Evolutionary conservation across 2,797 vertebrate species (phyloP).

Genomic region (Nothura maculosa): DNA sequence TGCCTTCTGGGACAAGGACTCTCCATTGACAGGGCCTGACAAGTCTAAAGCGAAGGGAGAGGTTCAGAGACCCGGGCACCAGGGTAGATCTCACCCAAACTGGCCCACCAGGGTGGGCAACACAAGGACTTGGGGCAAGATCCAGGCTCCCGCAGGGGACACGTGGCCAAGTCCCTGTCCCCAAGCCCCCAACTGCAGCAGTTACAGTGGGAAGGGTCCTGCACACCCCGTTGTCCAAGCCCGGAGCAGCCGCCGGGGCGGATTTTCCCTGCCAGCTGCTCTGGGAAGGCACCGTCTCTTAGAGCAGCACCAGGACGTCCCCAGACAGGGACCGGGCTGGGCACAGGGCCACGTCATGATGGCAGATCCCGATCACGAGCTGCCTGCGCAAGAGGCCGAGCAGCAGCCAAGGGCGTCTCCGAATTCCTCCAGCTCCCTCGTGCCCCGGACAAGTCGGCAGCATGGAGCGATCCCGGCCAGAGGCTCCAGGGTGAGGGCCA

Average conservation of each 20-base stretch:
- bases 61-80: accelerated
- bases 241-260: accelerated
- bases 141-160: neutral
- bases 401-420: neutral
- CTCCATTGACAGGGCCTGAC: constrained; percentile 90
- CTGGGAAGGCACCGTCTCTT: neutral
- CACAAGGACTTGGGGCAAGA: accelerated
- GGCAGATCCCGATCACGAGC: constrained; percentile 25
- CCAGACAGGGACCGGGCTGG: neutral
- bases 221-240: neutral
- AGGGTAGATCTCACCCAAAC: accelerated
- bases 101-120: accelerated
- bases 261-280: neutral
- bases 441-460: neutral
- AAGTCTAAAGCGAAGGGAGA: constrained; percentile 77
- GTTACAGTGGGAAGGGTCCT: neutral
- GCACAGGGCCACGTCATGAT: accelerated
- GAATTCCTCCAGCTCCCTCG: neutral
- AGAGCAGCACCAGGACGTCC: neutral
- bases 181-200: accelerated
- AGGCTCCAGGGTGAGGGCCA: neutral
- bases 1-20: constrained; percentile 84
- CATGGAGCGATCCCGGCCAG: neutral
- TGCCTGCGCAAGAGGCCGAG: constrained; percentile 1
- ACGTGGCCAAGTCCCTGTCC: accelerated